Evolutionary conservation across 1,140 invertebrate species (phyloP), one percentile per base, ranked within the genome.

Genomic region (Arctopsyche grandis): DNA sequence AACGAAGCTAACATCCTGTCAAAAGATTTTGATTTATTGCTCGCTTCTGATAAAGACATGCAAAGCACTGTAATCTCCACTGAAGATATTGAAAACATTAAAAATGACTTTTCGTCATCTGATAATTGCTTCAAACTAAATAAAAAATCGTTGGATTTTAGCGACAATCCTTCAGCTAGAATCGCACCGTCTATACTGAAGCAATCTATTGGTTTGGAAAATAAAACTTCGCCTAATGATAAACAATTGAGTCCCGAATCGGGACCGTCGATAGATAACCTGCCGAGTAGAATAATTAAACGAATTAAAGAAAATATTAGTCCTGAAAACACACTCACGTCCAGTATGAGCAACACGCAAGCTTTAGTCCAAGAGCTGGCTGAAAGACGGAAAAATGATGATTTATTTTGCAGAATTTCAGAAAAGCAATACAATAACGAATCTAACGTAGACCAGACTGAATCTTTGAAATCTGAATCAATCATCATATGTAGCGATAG

Each of bases 281-380:
- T 89, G 29, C 86, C 87, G 0, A 86, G 83, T 44, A 88, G 88
- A 82, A 84, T 88, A 5, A 87, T 88, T 12, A 75, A 86, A 77
- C 85, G 86, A 0, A 89, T 89, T 21, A 89, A 89, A 83, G 88
- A 89, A 75, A 89, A 88, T 75, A 86, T 88, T 0, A 89, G 88
- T 69, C 88, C 87, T 0, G 87, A 89, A 78, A 89, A 88, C 56
- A 88, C 87, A 5, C 79, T 89, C 14, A 88, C 86, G 0, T 86
- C 86, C 0, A 87, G 84, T 60, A 88, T 87, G 84, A 85, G 84
- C 5, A 86, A 86, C 22, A 87, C 85, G 0, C 85, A 85, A 83
- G 84, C 86, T 0, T 63, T 88, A 22, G 86, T 85, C 5, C 80
- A 84, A 29, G 87, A 89, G 74, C 58, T 88, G 22, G 78, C 82